Percentiles rank a stretch among this genome's conserved stretches.
Evolutionary conservation across 2,888 invertebrate genomes (phyloP).

Genomic region (Volucella bombylans): DNA sequence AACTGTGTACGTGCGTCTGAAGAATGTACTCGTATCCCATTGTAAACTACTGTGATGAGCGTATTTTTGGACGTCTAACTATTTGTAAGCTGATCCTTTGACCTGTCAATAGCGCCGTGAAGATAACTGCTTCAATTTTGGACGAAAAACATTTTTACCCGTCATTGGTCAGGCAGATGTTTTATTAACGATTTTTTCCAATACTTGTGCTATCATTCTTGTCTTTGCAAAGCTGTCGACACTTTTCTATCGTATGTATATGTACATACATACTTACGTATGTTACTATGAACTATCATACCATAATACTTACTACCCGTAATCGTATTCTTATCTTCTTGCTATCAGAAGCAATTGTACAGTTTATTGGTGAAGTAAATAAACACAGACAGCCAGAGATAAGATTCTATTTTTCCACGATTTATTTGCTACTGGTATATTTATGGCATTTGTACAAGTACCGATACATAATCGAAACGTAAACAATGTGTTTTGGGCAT

Average conservation of each 20-base stretch:
- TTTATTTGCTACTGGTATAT: conserved; percentile 32
- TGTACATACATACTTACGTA: too few species aligned
- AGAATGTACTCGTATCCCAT: too few species aligned
- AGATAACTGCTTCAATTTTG: conserved; percentile 25
- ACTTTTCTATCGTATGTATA: too few species aligned
- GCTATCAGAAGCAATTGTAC: too few species aligned
- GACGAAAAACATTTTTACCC: conserved; percentile 5
- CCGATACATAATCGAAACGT: conserved; percentile 2
- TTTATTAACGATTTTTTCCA: too few species aligned
- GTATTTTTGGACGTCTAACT: conserved; percentile 25
- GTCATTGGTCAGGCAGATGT: not conserved
- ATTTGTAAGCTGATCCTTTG: conserved; percentile 26
- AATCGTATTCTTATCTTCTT: too few species aligned
- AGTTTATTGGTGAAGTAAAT: conserved; percentile 11
- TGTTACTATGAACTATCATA: too few species aligned
- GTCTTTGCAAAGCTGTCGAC: too few species aligned
- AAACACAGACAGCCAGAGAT: conserved; percentile 29
- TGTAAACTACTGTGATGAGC: not conserved
- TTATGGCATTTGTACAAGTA: not conserved
- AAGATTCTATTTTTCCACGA: conserved; percentile 18
- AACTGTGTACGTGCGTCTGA: too few species aligned
- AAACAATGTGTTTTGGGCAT: conserved; percentile 6
- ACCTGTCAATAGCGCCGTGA: not conserved
- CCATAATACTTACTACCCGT: too few species aligned
- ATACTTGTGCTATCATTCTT: too few species aligned